Evolutionary conservation across 2,888 invertebrate species (phyloP), one percentile per base, ranked within the genome.

Genomic region (Meghimatium bilineatum): DNA sequence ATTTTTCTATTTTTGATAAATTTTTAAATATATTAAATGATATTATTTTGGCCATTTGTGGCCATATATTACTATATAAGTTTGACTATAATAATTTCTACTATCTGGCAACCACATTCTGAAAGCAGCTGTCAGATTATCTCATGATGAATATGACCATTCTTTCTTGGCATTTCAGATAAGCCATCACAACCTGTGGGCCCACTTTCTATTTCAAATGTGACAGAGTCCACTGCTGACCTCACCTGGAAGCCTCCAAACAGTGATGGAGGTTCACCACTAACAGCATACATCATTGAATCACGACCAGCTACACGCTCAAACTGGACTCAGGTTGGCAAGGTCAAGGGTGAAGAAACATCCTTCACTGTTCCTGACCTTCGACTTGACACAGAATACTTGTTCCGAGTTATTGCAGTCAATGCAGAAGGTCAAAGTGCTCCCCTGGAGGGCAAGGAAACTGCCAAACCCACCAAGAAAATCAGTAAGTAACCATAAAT

Each of bases 141-240:
- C 17, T 63, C 26, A n/a, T 63, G 26, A 26, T 26, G 26, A 63
- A 26, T 12, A 26, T 20, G 26, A 63, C 63, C 10, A 32, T 20
- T 44, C 32, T 34, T 60, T 23, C 12, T 32, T 20, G 3, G 26
- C 23, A n/a, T 44, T 32, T 26, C 88, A 94, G 99, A 98, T 94
- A 96, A 97, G 90, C 99, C 99, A 72, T 96, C 96, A 67, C 96
- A 97, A 91, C 99, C 99, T 63, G 96, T 96, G 91, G 97, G 98
- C 93, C 93, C 94, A 49, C 95, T 98, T 77, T 94, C 95, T 87
- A 95, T 97, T n/a, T 95, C 95, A 56, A 96, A 97, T 90, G 95
- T 97, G 66, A 97, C 98, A 38, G 97, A 97, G 89, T 96, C 96
- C 92, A 97, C 97, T 88, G 97, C 97, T 0, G 97, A 97, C 23